Percentiles rank a stretch among this genome's conserved stretches.
Conservation (phyloP, 2,113 vertebrate species). For the Pseudopipra pipra region DNA sequence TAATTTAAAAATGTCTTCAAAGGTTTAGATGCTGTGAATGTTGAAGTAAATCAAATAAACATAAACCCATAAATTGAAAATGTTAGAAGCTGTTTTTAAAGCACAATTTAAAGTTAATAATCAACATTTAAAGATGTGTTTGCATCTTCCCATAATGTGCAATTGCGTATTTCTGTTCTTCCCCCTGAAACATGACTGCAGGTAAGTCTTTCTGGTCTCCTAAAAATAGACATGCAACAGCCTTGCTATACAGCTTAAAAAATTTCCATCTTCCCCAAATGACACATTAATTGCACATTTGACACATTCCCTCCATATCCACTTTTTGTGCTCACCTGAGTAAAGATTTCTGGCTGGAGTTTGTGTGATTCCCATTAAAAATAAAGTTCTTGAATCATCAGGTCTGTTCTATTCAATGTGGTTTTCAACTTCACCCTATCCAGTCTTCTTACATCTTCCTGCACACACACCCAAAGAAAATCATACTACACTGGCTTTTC, state of each 20-base stretch:
- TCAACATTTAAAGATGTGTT: slow-evolving; percentile 6
- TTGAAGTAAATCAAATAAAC: slow-evolving; percentile 9
- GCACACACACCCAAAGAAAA: background rate
- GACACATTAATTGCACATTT: background rate
- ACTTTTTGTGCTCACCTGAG: background rate
- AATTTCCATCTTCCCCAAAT: background rate
- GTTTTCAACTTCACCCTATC: background rate
- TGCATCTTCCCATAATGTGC: slow-evolving; percentile 12
- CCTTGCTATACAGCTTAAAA: background rate
- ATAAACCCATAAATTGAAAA: slow-evolving; percentile 5
- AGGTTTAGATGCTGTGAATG: background rate
- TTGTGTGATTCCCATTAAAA: background rate
- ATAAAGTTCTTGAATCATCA: background rate
- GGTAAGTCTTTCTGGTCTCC: background rate
- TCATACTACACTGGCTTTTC: background rate
- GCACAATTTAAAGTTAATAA: slow-evolving; percentile 17
- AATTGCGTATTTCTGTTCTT: slow-evolving; percentile 27
- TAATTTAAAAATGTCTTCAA: background rate
- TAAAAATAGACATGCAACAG: background rate
- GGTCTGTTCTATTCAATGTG: background rate
- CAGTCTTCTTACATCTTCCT: background rate
- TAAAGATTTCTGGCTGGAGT: background rate
- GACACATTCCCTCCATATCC: background rate
- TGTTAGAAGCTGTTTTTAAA: background rate
- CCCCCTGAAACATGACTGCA: background rate